Evolutionary conservation across 1,140 invertebrate genomes (phyloP), one percentile per base, ranked within the genome.

Genomic region (Grapholita molesta): DNA sequence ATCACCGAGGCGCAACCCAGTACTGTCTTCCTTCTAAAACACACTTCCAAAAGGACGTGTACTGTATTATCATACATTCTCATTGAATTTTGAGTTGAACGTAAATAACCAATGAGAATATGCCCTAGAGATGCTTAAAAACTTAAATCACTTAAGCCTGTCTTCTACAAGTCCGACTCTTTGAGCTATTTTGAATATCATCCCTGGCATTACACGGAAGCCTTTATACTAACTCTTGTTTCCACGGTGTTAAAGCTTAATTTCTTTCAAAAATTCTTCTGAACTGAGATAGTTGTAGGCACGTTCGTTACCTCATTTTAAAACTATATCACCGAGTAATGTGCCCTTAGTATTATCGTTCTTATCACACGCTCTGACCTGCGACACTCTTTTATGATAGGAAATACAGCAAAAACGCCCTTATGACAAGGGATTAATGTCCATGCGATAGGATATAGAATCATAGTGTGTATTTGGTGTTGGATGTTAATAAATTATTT

Each of bases 321-420:
- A 9, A 48, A 48, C 18, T 48, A 21, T 15, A 48, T 5, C 3
- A 48, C 18, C 2, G 42, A 74, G 75, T 77, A 78, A 79, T 76
- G 75, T 69, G 73, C 73, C 68, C 53, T 67, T 66, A 69, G 66
- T 66, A 55, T 30, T 82, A 78, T 78, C 73, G 35, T 67, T 18
- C 32, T 76, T 84, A 82, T 82, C 82, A 71, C 67, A 23, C 25
- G 53, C 23, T 61, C 12, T 61, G 24, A 61, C 55, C 55, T 61
- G 24, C 55, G 55, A 61, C 55, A 61, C 24, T 57, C 5, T 55
- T 55, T 25, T 23, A 28, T 15, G 55, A 15, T 15, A 1, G 3
- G 15, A 28, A 12, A 15, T 25, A 28, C 23, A 25, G n/a, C 12
- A 61, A 15, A 15, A 24, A 25, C 23, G 12, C 8, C 11, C n/a